These are phyloP conservation scores for Karalla daura DNA, from an alignment of 2,797 vertebrate species.

Conservation along the genomic window DNA sequence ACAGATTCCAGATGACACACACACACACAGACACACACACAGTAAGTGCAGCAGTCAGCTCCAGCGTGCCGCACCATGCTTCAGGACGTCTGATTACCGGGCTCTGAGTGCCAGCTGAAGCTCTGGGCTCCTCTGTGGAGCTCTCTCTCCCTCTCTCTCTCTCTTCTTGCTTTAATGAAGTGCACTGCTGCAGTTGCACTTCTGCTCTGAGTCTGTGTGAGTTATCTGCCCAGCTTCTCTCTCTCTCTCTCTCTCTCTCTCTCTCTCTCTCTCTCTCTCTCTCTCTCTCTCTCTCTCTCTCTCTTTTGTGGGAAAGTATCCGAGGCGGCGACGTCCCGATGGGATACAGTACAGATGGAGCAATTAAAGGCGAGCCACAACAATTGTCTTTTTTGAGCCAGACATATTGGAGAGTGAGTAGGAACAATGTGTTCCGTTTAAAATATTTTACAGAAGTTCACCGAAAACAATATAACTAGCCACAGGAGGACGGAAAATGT, in stretches of 20 bases:
- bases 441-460: constrained; percentile 77
- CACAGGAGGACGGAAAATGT: constrained; percentile 75
- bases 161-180: constrained; percentile 66
- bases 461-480: constrained; percentile 82
- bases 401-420: constrained; percentile 75
- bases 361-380: constrained; percentile 76
- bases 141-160: too few species aligned
- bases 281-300: too few species aligned
- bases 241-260: too few species aligned
- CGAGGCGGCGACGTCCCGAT: constrained; percentile 53
- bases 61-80: constrained; percentile 50
- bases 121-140: constrained; percentile 48
- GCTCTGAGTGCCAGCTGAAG: constrained; percentile 49
- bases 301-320: constrained; percentile 67
- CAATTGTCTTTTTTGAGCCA: constrained; percentile 73
- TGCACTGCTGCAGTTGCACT: constrained; percentile 57
- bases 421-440: constrained; percentile 78
- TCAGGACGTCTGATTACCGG: constrained; percentile 71
- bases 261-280: too few species aligned
- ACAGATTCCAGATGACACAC: constrained; percentile 80
- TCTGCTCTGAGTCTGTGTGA: constrained; percentile 48
- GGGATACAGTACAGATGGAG: constrained; percentile 77
- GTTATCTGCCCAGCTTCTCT: constrained; percentile 53
- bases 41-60: constrained; percentile 74
- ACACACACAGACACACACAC: constrained; percentile 74